These are phyloP conservation scores for Brenthis daphne DNA, from an alignment of 2,888 invertebrate species.

Conservation along the genomic window DNA sequence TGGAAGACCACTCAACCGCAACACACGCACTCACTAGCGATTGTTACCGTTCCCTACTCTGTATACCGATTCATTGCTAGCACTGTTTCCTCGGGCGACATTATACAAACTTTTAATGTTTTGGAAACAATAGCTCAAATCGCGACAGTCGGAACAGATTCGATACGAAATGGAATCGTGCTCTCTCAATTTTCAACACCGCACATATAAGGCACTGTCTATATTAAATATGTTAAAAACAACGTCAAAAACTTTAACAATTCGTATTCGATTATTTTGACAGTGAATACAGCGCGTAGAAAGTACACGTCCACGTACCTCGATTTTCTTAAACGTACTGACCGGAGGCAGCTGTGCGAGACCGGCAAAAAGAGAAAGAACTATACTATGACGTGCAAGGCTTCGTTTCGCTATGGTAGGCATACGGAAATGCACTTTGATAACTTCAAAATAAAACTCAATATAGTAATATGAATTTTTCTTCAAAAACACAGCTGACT, in stretches of 20 bases:
- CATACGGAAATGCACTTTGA: conserved; percentile 50
- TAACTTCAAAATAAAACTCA: conserved; percentile 51
- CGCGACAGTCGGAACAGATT: conserved; percentile 51
- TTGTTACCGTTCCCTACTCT: conserved; percentile 64
- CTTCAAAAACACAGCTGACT: conserved; percentile 61
- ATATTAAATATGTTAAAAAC: conserved; percentile 17
- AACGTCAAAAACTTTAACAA: conserved; percentile 45
- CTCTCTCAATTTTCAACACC: conserved; percentile 17
- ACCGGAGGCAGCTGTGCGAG: conserved; percentile 70
- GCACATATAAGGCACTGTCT: conserved; percentile 29
- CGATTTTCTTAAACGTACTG: conserved; percentile 74
- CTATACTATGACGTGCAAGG: conserved; percentile 60
- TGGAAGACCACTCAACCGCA: conserved; percentile 67
- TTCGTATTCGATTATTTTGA: conserved; percentile 62
- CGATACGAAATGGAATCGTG: conserved; percentile 31
- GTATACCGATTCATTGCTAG: conserved; percentile 60
- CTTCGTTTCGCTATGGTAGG: conserved; percentile 47
- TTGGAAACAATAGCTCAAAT: conserved; percentile 66
- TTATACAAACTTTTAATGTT: conserved; percentile 65
- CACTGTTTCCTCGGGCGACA: conserved; percentile 56
- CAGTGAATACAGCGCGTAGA: conserved; percentile 53
- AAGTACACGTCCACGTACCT: conserved; percentile 60
- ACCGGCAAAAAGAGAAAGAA: conserved; percentile 77
- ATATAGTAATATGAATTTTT: conserved; percentile 43
- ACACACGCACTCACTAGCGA: conserved; percentile 70